Conservation (phyloP, 2,113 vertebrate species). For the Brienomyrus longianalis region DNA sequence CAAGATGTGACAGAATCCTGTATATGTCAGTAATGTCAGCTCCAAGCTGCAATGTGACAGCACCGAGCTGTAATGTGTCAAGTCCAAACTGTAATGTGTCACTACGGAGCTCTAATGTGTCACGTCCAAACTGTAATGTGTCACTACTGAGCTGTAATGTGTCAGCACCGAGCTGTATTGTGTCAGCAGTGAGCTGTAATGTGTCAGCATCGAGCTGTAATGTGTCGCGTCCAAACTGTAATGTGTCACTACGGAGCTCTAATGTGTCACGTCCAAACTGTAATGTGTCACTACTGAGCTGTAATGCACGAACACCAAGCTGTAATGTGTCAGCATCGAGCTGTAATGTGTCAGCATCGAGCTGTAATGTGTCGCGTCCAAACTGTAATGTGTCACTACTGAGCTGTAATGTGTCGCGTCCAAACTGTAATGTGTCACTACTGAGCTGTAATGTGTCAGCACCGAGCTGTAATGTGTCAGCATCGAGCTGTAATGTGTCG, state of each 20-base stretch:
- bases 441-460: no score
- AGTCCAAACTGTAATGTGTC: no score
- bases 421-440: no score
- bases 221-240: no score
- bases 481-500: no score
- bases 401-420: conserved; percentile 21
- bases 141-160: no score
- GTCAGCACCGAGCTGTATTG: no score
- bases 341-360: conserved; percentile 25
- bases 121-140: no score
- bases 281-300: no score
- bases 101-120: conserved; percentile 24
- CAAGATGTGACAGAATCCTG: conserved; percentile 43
- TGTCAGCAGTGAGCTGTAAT: conserved; percentile 24
- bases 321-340: not conserved
- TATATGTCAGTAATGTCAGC: conserved; percentile 47
- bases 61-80: not conserved
- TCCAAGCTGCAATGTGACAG: conserved; percentile 27
- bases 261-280: not conserved
- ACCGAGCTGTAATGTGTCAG: no score
- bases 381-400: not conserved
- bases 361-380: not conserved
- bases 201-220: conserved; percentile 6
- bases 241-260: conserved; percentile 20
- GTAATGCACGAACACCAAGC: no score